Conservation (phyloP, 2,888 invertebrate species). For the Drosophila emarginata region DNA sequence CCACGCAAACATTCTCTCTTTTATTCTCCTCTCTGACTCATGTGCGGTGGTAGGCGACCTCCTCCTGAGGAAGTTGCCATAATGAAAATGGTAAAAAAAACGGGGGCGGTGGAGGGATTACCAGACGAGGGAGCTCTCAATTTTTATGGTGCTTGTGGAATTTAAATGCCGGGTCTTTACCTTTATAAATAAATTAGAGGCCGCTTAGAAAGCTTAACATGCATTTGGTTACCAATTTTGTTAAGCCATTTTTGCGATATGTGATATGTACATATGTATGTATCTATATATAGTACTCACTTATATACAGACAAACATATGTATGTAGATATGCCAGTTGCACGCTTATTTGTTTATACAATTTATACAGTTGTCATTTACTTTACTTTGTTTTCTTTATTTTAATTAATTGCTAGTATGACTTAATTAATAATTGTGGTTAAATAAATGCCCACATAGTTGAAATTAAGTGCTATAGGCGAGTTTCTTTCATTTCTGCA, state of each 20-base stretch:
- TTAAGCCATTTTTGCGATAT: conserved; percentile 21
- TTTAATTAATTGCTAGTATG: neutral
- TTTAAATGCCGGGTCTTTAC: conserved; percentile 62
- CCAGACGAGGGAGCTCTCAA: conserved; percentile 14
- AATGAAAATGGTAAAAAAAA: neutral
- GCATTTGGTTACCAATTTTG: conserved; percentile 49
- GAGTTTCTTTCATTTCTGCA: conserved; percentile 1
- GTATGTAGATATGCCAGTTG: conserved; percentile 20
- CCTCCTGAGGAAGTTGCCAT: conserved; percentile 11
- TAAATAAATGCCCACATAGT: neutral
- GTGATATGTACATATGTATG: neutral
- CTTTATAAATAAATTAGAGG: conserved; percentile 72
- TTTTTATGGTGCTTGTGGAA: conserved; percentile 44
- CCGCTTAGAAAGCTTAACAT: conserved; percentile 43
- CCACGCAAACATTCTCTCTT: conserved; percentile 32
- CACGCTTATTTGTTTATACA: conserved; percentile 63
- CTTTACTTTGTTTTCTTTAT: conserved; percentile 18
- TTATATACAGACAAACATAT: conserved; percentile 23
- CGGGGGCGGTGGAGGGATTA: neutral
- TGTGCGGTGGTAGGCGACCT: neutral
- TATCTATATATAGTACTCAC: conserved; percentile 9
- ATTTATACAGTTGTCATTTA: conserved; percentile 25
- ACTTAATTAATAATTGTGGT: neutral
- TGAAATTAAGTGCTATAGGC: neutral
- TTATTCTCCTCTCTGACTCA: conserved; percentile 17